Evolutionary conservation across 2,888 invertebrate genomes (phyloP).

Genomic region (Anoplius nigerrimus): DNA sequence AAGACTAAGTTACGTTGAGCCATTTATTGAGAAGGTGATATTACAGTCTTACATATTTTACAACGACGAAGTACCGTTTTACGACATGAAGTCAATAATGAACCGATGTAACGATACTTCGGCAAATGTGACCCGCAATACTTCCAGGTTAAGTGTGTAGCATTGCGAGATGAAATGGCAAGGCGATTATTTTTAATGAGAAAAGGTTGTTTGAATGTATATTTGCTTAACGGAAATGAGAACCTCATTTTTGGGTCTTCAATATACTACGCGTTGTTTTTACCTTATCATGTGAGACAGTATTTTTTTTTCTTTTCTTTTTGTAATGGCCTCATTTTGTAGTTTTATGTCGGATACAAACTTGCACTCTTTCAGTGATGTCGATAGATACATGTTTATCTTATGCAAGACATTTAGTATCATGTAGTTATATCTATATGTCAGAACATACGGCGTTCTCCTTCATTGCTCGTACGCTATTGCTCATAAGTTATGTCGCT

Average conservation of each 20-base stretch:
- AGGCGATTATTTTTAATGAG: not conserved
- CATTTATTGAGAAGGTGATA: no score
- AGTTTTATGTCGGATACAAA: conserved; percentile 16
- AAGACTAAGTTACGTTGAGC: no score
- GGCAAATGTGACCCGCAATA: not conserved
- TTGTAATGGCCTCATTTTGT: conserved; percentile 16
- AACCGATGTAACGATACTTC: not conserved
- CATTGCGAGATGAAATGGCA: not conserved
- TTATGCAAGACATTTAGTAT: conserved; percentile 25
- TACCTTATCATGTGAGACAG: conserved; percentile 8
- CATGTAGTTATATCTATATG: conserved; percentile 29
- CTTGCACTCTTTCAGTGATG: conserved; percentile 13
- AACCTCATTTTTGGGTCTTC: conserved; percentile 1
- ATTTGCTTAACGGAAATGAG: conserved; percentile 6
- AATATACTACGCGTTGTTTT: conserved; percentile 10
- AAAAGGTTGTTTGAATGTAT: not conserved
- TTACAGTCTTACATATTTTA: no score
- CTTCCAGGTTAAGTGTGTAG: conserved; percentile 13
- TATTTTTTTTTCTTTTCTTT: conserved; percentile 10
- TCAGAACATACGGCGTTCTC: conserved; percentile 3
- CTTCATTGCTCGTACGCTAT: conserved; percentile 29
- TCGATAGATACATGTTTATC: conserved; percentile 12
- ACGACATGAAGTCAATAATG: not conserved
- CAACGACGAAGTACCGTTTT: no score
- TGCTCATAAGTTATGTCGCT: conserved; percentile 47